Evolutionary conservation across 1,140 invertebrate genomes (phyloP), one percentile per base, ranked within the genome.

Genomic region (Papilio polytes): DNA sequence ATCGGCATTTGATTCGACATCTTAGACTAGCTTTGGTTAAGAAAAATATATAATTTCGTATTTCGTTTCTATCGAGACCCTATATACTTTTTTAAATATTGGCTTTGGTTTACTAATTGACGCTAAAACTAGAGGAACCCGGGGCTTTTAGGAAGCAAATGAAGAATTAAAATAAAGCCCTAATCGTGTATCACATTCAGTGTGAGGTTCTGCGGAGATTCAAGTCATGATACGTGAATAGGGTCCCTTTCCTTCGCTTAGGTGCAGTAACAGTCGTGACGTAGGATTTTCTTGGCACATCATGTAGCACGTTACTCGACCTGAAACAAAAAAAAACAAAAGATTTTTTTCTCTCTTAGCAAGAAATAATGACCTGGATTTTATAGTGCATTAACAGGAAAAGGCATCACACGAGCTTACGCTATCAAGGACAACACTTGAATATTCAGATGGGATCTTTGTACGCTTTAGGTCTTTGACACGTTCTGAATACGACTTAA

Each of bases 1-100:
- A 95, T 95, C 77, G 94, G 95, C 88, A 95, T 93, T 77, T 90
- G 90, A 83, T 95, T 94, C 74, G 94, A 90, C 94, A 95, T 95
- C 83, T 91, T 94, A 88, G 72, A 76, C 88, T 92, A 91, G 82
- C 91, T 94, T 94, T 93, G 92, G 92, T 90, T 90, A 80, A 82
- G 87, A 90, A 88, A 90, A 87, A 88, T 88, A 88, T 85, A 85
- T 85, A 79, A 78, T 80, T 81, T 59, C 78, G 7, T 59, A 59
- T 59, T 78, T 59, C 51, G 22, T 41, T 59, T 78, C 22, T 59
- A 56, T 78, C 76, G 26, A 76, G 51, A 74, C 73, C 78, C 74
- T 78, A 79, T 56, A 72, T 76, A 51, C 48, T 76, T 76, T 81
- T 74, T 73, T 81, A 79, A 73, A 80, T 77, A 56, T 81, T 83